Base-by-base conservation (phyloP, 2,888 invertebrate species). In the Tortricodes alternella region DNA sequence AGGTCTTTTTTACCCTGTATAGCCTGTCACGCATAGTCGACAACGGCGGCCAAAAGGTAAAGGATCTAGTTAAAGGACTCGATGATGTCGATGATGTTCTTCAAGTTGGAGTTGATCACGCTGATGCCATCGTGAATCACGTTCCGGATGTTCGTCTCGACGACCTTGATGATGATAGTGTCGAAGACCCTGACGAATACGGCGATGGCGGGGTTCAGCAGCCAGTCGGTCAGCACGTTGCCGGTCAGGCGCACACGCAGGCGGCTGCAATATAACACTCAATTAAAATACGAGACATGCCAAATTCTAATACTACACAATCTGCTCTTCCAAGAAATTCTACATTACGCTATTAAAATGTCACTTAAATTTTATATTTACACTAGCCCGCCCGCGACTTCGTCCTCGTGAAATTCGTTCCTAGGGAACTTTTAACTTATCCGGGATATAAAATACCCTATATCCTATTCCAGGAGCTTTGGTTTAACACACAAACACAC, bases 221-320 rank as follows among this genome's bases (percentile, higher is more conserved):
- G 70, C 91, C 91, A 92, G 68, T 92, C 92, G 18, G 64, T 64
- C 34, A 92, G 73, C 53, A 84, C 68, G 73, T 92, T 90, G 43
- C 92, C 92, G 19, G 83, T 86, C 18, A 92, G 73, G 23, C 87
- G 83, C 6, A 92, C 82, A 13, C 83, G 78, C 4, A 92, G 84
- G 35, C 83, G 83, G 4, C 92, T 92, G 77, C 3, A 74, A 80
- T 15, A 41, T 13, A 5, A 7, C 1, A 34, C 13, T 7, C 34
- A 6, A 34, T 34, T 7, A 15, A 5, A 29, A n/a, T 3, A 9
- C 21, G 21, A 21, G 3, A 4, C 3, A 4, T n/a, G n/a, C n/a
- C n/a, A n/a, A n/a, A n/a, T n/a, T n/a, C n/a, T n/a, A n/a, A n/a
- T n/a, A n/a, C n/a, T 21, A 21, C 21, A 21, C 5, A 21, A 5